Evolutionary conservation across 2,797 vertebrate genomes (phyloP), one percentile per base, ranked within the genome.

Genomic region (Neoniphon sammara): DNA sequence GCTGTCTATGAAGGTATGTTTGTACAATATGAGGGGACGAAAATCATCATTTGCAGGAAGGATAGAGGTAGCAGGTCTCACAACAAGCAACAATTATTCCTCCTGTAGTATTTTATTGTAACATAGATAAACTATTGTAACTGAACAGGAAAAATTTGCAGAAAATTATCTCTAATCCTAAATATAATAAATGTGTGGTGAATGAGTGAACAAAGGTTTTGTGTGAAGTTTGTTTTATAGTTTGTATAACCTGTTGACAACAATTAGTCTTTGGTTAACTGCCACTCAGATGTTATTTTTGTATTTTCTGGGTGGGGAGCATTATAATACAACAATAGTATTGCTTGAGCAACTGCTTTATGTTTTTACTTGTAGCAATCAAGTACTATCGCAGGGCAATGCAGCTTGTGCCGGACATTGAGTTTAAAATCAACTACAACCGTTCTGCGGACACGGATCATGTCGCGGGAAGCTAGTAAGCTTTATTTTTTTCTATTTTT

Each of bases 381-480:
- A 99, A 99, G 91, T 99, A 97, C 93, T 99, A 99, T 81, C 97
- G 97, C 84, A 93, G 96, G 90, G 97, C 98, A 75, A 98, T 99
- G 97, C 98, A 98, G 84, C 95, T 99, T 67, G 98, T 98, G 70
- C 98, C 98, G 80, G 97, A 99, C 91, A 99, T 99, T 74, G 98
- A 99, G 89, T 99, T 96, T 92, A 98, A 95, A 93, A 97, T 99
- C 91, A 96, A 95, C 92, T 98, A 98, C 89, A 95, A 93, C 81
- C 94, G 95, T 82, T 94, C 95, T 84, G 93, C 96, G 80, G 97
- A 99, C 66, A 87, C 94, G 57, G 97, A 97, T 62, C 91, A 92
- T 86, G 94, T 82, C 87, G 96, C 94, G 86, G 95, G 93, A 88
- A 95, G 91, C 87, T 97, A 95, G 98, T 99, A 92, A 94, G 96